phyloP scores from a whole-genome alignment of 1,140 invertebrate species.

The Bombus sibiricus region DNA sequence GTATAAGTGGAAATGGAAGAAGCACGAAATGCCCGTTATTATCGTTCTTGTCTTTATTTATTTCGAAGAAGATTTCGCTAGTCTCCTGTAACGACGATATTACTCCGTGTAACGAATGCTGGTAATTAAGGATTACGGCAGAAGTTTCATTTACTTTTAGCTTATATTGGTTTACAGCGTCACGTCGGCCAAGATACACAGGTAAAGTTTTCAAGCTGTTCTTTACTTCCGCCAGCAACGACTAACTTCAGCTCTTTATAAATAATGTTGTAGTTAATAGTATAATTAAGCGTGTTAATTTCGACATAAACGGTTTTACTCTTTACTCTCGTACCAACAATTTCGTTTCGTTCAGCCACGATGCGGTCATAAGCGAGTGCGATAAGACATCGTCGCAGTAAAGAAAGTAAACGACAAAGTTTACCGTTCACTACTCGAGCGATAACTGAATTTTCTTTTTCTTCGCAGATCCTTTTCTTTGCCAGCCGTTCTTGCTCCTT shows the following conservation, averaged over 20 bases:
- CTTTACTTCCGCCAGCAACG: not conserved
- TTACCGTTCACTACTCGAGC: not conserved
- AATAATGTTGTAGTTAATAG: slow-evolving; percentile 8
- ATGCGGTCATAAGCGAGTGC: too few relatives aligned
- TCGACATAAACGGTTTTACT: not conserved
- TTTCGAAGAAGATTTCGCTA: not conserved
- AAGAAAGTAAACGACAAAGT: not conserved
- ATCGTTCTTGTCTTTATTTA: not conserved
- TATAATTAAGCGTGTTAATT: slow-evolving; percentile 13
- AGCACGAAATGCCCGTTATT: not conserved
- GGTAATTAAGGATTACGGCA: slow-evolving; percentile 14
- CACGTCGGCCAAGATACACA: not conserved
- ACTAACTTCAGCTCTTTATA: not conserved
- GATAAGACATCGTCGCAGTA: too few relatives aligned
- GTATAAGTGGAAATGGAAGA: not conserved
- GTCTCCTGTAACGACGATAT: not conserved
- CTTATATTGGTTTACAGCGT: not conserved
- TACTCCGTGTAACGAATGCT: not conserved
- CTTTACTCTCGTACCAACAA: not conserved
- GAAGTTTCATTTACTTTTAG: not conserved
- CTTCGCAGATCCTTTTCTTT: not conserved
- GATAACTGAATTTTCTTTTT: not conserved
- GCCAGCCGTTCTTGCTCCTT: not conserved
- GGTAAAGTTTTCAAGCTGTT: slow-evolving; percentile 10
- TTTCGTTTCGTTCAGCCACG: not conserved